A percentile compares a stretch with the other conserved stretches of the same genome.
Conservation (phyloP, 2,113 vertebrate genomes). For the Labeo catla region DNA sequence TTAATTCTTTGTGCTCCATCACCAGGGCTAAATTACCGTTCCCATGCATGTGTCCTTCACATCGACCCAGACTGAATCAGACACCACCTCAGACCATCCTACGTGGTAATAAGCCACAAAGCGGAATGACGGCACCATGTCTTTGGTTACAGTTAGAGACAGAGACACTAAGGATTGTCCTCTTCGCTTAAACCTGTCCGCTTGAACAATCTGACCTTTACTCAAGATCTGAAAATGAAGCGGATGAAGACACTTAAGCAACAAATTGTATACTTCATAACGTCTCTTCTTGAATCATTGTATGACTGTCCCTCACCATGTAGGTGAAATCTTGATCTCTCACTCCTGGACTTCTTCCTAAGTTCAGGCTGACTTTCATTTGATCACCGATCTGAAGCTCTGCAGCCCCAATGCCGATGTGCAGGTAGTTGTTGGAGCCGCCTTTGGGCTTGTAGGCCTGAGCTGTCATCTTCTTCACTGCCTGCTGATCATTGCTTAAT, state of each 20-base stretch:
- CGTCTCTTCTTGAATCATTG: too few species aligned
- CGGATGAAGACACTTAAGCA: too few species aligned
- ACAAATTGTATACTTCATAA: too few species aligned
- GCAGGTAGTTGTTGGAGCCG: slow-evolving; percentile 62
- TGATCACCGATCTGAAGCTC: background rate
- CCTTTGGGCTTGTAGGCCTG: slow-evolving; percentile 57
- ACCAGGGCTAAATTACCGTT: slow-evolving; percentile 7
- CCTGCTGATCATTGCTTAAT: slow-evolving; percentile 53
- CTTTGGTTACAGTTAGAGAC: too few species aligned
- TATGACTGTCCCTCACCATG: background rate
- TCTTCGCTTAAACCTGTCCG: too few species aligned
- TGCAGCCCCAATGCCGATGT: slow-evolving; percentile 51
- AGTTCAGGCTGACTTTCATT: slow-evolving; percentile 58
- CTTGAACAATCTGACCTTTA: too few species aligned
- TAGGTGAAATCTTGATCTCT: slow-evolving; percentile 63
- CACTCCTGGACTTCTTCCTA: slow-evolving; percentile 31
- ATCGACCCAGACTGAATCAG: slow-evolving; percentile 73
- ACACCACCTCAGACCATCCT: slow-evolving; percentile 68
- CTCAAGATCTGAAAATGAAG: too few species aligned
- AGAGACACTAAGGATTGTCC: too few species aligned
- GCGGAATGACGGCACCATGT: too few species aligned
- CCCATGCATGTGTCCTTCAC: slow-evolving; percentile 73
- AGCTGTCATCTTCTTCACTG: slow-evolving; percentile 56
- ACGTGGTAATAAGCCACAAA: too few species aligned
- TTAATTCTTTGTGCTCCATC: background rate